phyloP scores from a whole-genome alignment of 2,888 invertebrate species.

The Dasysyrphus tricinctus region DNA sequence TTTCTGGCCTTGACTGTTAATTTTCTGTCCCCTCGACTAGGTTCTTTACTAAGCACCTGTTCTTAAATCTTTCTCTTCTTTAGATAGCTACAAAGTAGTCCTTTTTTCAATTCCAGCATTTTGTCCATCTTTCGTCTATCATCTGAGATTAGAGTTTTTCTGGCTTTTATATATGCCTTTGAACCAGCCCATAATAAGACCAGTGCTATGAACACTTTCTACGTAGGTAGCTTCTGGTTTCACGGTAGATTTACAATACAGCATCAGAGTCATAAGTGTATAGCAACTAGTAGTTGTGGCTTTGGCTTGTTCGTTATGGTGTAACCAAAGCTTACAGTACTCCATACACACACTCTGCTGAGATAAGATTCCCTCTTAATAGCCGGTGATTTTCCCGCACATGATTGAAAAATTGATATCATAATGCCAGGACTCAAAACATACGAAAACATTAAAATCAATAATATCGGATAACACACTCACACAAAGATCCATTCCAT shows the following conservation, averaged over 20 bases:
- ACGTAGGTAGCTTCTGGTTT: slow-evolving; percentile 61
- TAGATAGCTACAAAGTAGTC: slow-evolving; percentile 1
- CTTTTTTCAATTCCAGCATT: slow-evolving; percentile 20
- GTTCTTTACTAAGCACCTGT: slow-evolving; percentile 44
- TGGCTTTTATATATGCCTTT: slow-evolving; percentile 14
- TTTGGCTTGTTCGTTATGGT: neutral
- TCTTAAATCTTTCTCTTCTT: slow-evolving; percentile 7
- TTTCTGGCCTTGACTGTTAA: slow-evolving; percentile 33
- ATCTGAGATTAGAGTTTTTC: slow-evolving; percentile 57
- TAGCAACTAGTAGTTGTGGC: neutral
- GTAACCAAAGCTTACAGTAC: slow-evolving; percentile 33
- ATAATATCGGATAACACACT: slow-evolving; percentile 74
- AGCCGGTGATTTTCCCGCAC: slow-evolving; percentile 68
- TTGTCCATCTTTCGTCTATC: slow-evolving; percentile 44
- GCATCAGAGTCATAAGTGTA: slow-evolving; percentile 10
- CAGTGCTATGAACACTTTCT: slow-evolving; percentile 10
- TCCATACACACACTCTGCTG: slow-evolving; percentile 3
- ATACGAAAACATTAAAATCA: slow-evolving; percentile 75
- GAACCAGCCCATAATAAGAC: slow-evolving; percentile 43
- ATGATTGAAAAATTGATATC: slow-evolving; percentile 74
- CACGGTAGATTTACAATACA: slow-evolving; percentile 6
- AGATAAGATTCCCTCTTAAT: slow-evolving; percentile 58
- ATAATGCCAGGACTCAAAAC: slow-evolving; percentile 75
- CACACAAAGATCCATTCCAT: slow-evolving; percentile 30
- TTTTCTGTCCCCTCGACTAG: neutral